Base-by-base conservation (phyloP, 2,113 vertebrate species). In the Rana temporaria region DNA sequence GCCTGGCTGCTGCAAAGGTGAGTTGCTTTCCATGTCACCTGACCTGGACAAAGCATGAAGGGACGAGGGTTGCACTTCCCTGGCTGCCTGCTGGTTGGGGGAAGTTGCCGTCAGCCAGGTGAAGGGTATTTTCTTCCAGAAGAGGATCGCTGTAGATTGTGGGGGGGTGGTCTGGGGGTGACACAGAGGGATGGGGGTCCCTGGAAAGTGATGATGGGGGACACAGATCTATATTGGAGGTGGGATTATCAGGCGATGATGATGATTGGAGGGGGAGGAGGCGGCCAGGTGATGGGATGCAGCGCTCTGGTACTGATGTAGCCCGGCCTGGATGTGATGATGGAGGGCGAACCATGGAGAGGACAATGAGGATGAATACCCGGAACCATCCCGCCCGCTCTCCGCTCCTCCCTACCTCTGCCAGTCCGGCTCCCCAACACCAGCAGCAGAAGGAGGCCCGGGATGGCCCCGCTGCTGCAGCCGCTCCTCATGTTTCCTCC, bases 401-500 rank as follows among this genome's bases (percentile, higher is more conserved):
- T 26, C 32, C 30, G 30, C 34, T 1, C 4, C 30, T 24, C 19
- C 80, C 66, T 63, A 74, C 80, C 80, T 82, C 62, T 24, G 5
- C 12, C 62, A 12, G 48, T 64, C 7, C 62, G 60, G 60, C 24
- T 42, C 62, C 70, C 69, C 70, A 74, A 32, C 52, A 38, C 70
- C n/a, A 74, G 70, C 26, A 72, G 18, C 32, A 81, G 42, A n/a
- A 82, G 70, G 42, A 82, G 80, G 53, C 70, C 70, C 62, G 80
- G 70, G 56, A 74, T 32, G 48, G 70, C 62, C 59, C 79, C 59
- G 68, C 79, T 38, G 67, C 66, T 22, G 60, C 60, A 34, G 60
- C 80, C 80, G 60, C 80, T 82, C 80, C 62, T 74, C 70, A 73
- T 74, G 80, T 17, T 65, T 18, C 80, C 70, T 32, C 80, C 71